Evolutionary conservation across 37 sponge, comb jelly and placozoan species (phyloP).

Genomic region (Aplysina aerophoba): DNA sequence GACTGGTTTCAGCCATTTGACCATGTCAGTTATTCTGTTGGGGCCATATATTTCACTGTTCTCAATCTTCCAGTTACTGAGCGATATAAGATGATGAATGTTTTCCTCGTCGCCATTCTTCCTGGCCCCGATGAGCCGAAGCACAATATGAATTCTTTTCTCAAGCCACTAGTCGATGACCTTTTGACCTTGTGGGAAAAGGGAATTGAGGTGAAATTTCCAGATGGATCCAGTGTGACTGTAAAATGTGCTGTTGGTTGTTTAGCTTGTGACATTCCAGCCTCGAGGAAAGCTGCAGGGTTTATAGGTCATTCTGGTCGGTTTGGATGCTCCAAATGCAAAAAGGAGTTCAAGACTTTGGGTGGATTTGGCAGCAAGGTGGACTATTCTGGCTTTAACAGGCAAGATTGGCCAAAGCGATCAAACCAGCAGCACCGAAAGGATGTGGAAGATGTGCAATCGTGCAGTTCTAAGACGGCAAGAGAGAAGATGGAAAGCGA

Average conservation of each 20-base stretch:
- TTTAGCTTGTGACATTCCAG: constrained; percentile 46
- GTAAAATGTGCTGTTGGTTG: constrained; percentile 34
- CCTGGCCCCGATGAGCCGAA: constrained; percentile 48
- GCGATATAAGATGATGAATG: constrained; percentile 25
- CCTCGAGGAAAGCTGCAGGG: constrained; percentile 37
- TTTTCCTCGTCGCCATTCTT: constrained; percentile 29
- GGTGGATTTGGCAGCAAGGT: neutral
- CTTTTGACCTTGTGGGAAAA: constrained; percentile 31
- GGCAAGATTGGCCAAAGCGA: constrained; percentile 23
- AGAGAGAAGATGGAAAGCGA: neutral
- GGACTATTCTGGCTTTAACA: constrained; percentile 31
- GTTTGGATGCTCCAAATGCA: constrained; percentile 30
- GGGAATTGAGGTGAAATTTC: neutral
- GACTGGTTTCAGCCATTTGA: constrained; percentile 48
- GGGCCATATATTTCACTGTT: constrained; percentile 33
- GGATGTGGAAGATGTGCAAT: neutral
- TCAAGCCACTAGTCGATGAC: constrained; percentile 37
- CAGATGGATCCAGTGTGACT: neutral
- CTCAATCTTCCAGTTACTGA: constrained; percentile 14
- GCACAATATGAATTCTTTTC: constrained; percentile 11
- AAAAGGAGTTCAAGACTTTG: neutral
- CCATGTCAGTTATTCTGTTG: constrained; percentile 21
- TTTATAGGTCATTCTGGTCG: constrained; percentile 25
- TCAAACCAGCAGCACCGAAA: neutral
- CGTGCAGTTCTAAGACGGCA: neutral